Base-by-base conservation (phyloP, 2,888 invertebrate genomes). In the Anthrax anthrax region DNA sequence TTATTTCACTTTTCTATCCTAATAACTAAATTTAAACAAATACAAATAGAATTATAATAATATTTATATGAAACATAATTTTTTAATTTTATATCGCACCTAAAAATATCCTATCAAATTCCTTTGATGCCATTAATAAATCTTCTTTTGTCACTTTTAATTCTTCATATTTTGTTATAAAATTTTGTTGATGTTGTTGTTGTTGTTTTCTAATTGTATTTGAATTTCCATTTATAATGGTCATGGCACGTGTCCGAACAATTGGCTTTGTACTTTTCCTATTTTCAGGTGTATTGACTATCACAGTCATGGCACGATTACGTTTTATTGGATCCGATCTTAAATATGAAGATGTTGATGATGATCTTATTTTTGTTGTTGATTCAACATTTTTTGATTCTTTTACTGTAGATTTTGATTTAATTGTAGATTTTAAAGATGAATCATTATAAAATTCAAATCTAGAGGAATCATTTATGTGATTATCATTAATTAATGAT, bases 141-240 rank as follows among this genome's bases (percentile, higher is more conserved):
- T 66, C 66, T 45, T 60, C 61, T 42, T 59, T 56, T 13, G 63
- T 64, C 19, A 66, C 55, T 43, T 57, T 52, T 37, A 66, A 59
- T 17, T 66, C 66, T 44, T 66, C 65, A 49, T 56, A 60, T 43
- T 54, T 54, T 27, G 39, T 49, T 23, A 51, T 47, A 29, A 43
- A 27, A 39, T 47, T 43, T 32, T 47, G 44, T 19, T 47, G 43
- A 27, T 32, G 36, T 36, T 37, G 43, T 29, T 12, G 9, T 32
- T 32, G 4, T 32, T 32, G 9, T 12, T 32, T 32, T 32, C 16
- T 3, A 36, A 18, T 45, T 34, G 13, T 40, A 39, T 40, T 32
- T 12, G 19, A n/a, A 23, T 29, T 16, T 19, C 42, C 38, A 27
- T 42, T 37, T 16, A 53, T 52, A 34, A 56, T 38, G 19, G 55